phyloP scores from a whole-genome alignment of 2,113 vertebrate species.

The Odobenus rosmarus region DNA sequence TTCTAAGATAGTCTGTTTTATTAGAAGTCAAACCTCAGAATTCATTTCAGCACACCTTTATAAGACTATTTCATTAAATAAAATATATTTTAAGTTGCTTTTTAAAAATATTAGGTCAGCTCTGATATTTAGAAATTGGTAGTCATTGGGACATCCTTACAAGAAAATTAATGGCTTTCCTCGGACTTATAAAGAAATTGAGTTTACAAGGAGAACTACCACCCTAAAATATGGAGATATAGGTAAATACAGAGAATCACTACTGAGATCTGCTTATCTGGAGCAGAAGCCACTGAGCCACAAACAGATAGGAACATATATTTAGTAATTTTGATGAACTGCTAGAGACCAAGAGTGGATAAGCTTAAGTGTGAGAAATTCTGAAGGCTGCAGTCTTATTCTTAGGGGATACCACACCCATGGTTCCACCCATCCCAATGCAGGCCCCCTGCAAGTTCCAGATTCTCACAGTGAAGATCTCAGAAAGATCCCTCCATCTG shows the following conservation, averaged over 20 bases:
- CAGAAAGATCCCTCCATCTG: not conserved
- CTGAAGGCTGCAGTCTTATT: not conserved
- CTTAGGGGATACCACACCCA: not conserved
- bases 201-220: not conserved
- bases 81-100: not conserved
- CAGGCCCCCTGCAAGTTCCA: not conserved
- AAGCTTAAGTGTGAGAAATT: not conserved
- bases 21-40: not conserved
- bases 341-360: not conserved
- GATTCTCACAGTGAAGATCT: not conserved
- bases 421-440: fast-evolving
- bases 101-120: not conserved
- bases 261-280: not conserved
- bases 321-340: not conserved
- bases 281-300: not conserved
- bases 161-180: slow-evolving; percentile 28
- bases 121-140: not conserved
- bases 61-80: not conserved
- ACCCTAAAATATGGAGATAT: not conserved
- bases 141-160: not conserved
- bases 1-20: not conserved
- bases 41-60: not conserved
- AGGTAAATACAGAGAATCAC: not conserved
- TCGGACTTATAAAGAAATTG: not conserved
- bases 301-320: not conserved